These are phyloP conservation scores for Mylabris sibirica DNA, from an alignment of 2,888 invertebrate species.

Conservation along the genomic window DNA sequence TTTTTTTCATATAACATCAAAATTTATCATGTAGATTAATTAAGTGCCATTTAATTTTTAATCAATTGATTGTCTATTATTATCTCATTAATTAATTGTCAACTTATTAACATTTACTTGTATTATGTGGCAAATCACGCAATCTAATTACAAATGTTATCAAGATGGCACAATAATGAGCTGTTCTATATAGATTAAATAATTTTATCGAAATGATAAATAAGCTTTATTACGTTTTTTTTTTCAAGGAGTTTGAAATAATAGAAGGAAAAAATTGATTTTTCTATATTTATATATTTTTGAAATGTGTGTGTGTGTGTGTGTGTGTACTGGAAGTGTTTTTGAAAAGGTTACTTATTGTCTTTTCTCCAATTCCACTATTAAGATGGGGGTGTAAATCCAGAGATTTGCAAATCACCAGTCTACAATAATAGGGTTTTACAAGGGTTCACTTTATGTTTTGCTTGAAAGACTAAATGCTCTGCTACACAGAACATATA, in stretches of 20 bases:
- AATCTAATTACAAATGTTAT: slow-evolving; percentile 27
- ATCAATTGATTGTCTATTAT: not conserved
- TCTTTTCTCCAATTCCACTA: not conserved
- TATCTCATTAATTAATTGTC: not conserved
- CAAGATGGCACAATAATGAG: slow-evolving; percentile 15
- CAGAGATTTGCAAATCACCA: slow-evolving; percentile 12
- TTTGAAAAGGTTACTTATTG: not conserved
- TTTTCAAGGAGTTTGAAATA: not conserved
- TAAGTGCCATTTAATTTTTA: not conserved
- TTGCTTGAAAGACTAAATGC: slow-evolving; percentile 3
- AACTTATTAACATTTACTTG: not conserved
- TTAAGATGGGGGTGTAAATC: slow-evolving; percentile 10
- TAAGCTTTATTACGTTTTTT: not conserved
- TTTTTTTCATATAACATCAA: not conserved
- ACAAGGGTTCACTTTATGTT: not conserved
- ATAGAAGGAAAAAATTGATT: not conserved
- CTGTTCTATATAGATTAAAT: slow-evolving; percentile 9
- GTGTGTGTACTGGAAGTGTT: too few relatives aligned
- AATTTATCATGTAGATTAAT: not conserved
- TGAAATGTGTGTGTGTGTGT: too few relatives aligned
- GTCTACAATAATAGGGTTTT: slow-evolving; percentile 10
- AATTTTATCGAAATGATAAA: not conserved
- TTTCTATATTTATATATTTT: too few relatives aligned
- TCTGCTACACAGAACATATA: slow-evolving; percentile 11
- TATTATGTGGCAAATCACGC: slow-evolving; percentile 17